Evolutionary conservation across 2,888 invertebrate genomes (phyloP).

Genomic region (Mythimna albipuncta): DNA sequence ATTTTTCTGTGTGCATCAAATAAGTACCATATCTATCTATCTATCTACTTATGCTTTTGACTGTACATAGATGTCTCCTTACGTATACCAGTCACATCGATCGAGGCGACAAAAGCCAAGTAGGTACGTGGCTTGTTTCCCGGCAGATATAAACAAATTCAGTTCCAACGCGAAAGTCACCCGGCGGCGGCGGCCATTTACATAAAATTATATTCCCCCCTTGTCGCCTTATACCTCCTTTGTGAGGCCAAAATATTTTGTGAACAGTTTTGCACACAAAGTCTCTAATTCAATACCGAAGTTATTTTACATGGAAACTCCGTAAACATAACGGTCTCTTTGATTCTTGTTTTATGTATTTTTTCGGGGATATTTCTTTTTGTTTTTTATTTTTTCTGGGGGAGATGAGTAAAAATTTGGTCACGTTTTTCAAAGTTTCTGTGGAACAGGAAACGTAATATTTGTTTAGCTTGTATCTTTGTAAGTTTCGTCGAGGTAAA

Average conservation of each 20-base stretch:
- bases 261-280: constrained; percentile 89
- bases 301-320: constrained; percentile 65
- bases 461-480: constrained; percentile 33
- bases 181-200: constrained; percentile 79
- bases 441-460: background rate
- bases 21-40: too few species aligned
- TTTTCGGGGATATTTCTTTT: constrained; percentile 30
- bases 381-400: background rate
- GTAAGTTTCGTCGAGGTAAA: constrained; percentile 6
- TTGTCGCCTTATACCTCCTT: constrained; percentile 83
- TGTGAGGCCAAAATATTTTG: constrained; percentile 90
- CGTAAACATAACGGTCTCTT: constrained; percentile 60
- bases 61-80: constrained; percentile 3
- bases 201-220: constrained; percentile 77
- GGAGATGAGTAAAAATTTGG: background rate
- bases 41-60: too few species aligned
- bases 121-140: constrained; percentile 70
- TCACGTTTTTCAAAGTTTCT: constrained; percentile 20
- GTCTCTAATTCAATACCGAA: constrained; percentile 86
- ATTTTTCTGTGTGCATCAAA: too few species aligned
- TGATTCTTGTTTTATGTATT: constrained; percentile 58
- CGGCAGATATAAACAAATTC: constrained; percentile 85
- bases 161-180: constrained; percentile 75
- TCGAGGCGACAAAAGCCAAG: constrained; percentile 65
- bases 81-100: constrained; percentile 54